Evolutionary conservation across 53 echinoderm and acorn worm species (phyloP).

Genomic region (Echinometra lucunter): DNA sequence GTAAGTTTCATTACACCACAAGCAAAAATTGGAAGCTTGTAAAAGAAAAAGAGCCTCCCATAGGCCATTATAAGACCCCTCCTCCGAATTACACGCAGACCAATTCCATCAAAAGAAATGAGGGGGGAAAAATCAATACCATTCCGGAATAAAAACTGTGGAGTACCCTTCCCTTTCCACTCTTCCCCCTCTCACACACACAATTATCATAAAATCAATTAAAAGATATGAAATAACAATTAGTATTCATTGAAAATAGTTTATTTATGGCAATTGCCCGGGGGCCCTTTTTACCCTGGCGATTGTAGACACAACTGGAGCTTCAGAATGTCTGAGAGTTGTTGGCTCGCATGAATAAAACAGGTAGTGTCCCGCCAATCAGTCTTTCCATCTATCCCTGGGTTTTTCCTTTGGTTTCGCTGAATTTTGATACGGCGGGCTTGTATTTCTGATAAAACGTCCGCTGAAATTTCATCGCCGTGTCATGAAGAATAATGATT

Average conservation of each 20-base stretch:
- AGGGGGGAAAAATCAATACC: conserved; percentile 42
- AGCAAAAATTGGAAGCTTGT: conserved; percentile 2
- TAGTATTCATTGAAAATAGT: conserved; percentile 67
- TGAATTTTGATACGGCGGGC: conserved; percentile 26
- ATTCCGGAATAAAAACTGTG: neutral
- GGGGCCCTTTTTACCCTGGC: neutral
- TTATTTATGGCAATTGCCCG: conserved; percentile 57
- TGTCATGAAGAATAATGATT: conserved; percentile 43
- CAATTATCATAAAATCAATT: conserved; percentile 67
- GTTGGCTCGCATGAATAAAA: conserved; percentile 33
- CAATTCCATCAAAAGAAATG: conserved; percentile 9
- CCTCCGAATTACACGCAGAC: conserved; percentile 21
- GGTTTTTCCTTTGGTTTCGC: neutral
- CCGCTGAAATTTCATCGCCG: conserved; percentile 40
- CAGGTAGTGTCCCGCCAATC: conserved; percentile 44
- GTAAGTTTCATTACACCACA: conserved; percentile 46
- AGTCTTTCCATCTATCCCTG: neutral
- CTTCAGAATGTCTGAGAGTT: conserved; percentile 47
- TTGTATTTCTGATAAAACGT: conserved; percentile 50
- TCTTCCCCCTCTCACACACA: conserved; percentile 41
- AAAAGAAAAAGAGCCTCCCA: neutral
- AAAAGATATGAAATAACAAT: conserved; percentile 71
- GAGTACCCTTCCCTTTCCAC: conserved; percentile 7
- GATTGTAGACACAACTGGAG: conserved; percentile 41
- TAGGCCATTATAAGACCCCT: neutral